phyloP scores from a whole-genome alignment of 2,113 vertebrate species.

The Scytalopus superciliaris region DNA sequence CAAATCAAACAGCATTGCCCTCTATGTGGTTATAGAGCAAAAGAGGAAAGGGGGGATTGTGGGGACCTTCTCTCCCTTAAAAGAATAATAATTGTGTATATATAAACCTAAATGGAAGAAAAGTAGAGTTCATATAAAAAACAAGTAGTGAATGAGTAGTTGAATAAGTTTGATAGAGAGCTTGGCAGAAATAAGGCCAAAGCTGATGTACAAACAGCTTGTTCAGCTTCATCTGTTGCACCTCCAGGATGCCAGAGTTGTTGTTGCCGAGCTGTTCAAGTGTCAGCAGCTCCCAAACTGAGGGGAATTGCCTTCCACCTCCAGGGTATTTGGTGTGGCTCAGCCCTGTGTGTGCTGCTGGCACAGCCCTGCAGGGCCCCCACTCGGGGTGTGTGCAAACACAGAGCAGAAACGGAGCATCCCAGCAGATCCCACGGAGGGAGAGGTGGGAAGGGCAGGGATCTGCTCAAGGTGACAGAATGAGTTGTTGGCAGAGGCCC shows the following conservation, averaged over 20 bases:
- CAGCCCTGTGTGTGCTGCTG: not conserved
- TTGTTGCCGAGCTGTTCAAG: not conserved
- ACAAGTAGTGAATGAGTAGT: accelerated
- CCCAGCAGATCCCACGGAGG: accelerated
- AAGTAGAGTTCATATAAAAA: not conserved
- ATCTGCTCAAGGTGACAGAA: not conserved
- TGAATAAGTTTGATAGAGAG: not conserved
- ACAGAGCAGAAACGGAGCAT: not conserved
- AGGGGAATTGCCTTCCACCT: not conserved
- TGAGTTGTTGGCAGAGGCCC: not conserved
- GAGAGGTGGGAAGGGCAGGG: not conserved
- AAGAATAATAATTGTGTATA: not conserved
- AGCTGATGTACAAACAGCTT: not conserved
- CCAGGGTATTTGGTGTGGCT: too few relatives aligned
- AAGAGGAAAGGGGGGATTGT: not conserved
- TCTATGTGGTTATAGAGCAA: too few relatives aligned
- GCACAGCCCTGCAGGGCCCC: not conserved
- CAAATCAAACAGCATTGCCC: not conserved
- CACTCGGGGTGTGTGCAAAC: accelerated
- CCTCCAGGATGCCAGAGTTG: not conserved
- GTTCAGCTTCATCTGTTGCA: not conserved
- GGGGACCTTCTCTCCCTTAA: not conserved
- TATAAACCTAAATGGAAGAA: not conserved
- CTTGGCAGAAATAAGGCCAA: not conserved
- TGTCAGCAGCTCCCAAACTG: not conserved